Evolutionary conservation across 2,888 invertebrate genomes (phyloP).

Genomic region (Rhagium mordax): DNA sequence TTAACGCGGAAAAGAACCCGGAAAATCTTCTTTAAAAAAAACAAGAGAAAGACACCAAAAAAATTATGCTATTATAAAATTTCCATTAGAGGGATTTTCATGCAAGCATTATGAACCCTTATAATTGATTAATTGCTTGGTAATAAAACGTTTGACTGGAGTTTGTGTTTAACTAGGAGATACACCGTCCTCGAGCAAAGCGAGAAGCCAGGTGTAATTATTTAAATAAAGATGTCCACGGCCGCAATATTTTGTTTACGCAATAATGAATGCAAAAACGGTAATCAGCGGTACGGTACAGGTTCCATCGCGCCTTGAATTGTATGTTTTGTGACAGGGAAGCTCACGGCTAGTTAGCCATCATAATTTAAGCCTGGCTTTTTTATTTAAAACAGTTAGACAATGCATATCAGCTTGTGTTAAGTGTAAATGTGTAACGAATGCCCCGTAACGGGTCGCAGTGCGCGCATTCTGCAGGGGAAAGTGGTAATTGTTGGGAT

Average conservation of each 20-base stretch:
- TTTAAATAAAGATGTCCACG: conserved; percentile 11
- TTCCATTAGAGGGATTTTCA: too few species aligned
- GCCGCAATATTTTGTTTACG: conserved; percentile 17
- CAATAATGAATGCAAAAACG: conserved; percentile 30
- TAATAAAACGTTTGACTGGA: too few species aligned
- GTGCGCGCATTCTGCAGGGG: neutral
- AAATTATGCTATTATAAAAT: too few species aligned
- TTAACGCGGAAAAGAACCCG: too few species aligned
- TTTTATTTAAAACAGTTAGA: conserved; percentile 24
- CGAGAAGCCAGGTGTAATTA: conserved; percentile 3
- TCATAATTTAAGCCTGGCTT: conserved; percentile 7
- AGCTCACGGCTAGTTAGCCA: conserved; percentile 28
- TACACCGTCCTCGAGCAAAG: too few species aligned
- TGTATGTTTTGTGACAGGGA: conserved; percentile 15
- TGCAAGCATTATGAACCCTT: too few species aligned
- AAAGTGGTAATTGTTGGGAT: neutral
- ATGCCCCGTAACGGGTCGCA: neutral
- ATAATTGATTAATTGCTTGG: too few species aligned
- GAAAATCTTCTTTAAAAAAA: too few species aligned
- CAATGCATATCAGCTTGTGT: conserved; percentile 1
- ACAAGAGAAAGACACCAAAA: too few species aligned
- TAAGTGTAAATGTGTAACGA: conserved; percentile 19
- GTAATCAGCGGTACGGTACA: conserved; percentile 28
- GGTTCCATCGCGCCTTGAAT: neutral
- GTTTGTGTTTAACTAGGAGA: too few species aligned